Evolutionary conservation across 2,888 invertebrate genomes (phyloP), one percentile per base, ranked within the genome.

Genomic region (Parnassius apollo): DNA sequence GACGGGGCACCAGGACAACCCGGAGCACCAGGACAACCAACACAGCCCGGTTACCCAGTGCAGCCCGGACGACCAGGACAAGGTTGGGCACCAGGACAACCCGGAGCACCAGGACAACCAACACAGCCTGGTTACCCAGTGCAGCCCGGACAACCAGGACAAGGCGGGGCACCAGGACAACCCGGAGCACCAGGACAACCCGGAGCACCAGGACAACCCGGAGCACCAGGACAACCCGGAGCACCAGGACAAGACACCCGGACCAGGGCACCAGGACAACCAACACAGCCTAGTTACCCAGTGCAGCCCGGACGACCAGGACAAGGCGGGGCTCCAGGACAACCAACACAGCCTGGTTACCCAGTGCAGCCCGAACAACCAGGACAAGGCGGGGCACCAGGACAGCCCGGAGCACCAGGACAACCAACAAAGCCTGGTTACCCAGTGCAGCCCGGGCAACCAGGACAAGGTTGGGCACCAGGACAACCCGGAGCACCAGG

Each of bases 121-220:
- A 68, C 66, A 12, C 42, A 62, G 4, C 68, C 67, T 9, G 71
- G 71, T 0, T 56, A 68, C 0, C 69, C 71, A 10, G 69, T 68
- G 8, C 42, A 65, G 1, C 68, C 70, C 1, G 68, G 69, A 66
- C 44, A 25, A 25, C 65, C 60, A 49, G 66, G 69, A 4, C 9
- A 42, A 9, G 64, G 67, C 0, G 72, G 74, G 0, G 1, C 81
- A 71, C 70, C 72, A 2, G 77, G 72, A 8, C 51, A 63, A n/a
- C 94, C 94, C 0, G 92, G 89, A 52, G 85, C 77, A 13, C 93
- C 93, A 11, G 86, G 85, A 0, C 9, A 70, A 2, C 71, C 93
- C 73, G 1, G 78, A 69, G 25, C 25, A 13, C 68, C 71, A 2
- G 73, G 72, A 1, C 66, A 71, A 18, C 69, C 69, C 0, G 70